Conservation (phyloP, 2,113 vertebrate genomes). For the Microtus montanus region DNA sequence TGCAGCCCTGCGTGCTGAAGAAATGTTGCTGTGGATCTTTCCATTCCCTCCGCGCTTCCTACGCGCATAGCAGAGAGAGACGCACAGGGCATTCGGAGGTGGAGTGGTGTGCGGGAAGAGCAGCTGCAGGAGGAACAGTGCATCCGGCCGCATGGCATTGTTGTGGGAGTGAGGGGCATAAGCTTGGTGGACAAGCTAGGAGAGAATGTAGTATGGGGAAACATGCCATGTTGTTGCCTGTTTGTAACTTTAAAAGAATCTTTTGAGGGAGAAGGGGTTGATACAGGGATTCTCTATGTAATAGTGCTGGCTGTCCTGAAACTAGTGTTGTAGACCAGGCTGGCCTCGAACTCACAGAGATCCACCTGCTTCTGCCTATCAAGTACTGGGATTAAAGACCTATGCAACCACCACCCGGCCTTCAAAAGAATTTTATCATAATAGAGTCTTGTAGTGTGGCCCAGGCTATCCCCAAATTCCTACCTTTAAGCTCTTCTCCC, state of each 20-base stretch:
- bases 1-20: background rate
- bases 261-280: no score
- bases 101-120: background rate
- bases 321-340: no score
- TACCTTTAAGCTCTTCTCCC: background rate
- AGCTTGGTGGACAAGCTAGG: background rate
- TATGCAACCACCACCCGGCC: no score
- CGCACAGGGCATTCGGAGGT: background rate
- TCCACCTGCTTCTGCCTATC: no score
- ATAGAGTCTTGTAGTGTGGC: background rate
- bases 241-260: background rate
- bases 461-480: background rate
- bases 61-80: background rate
- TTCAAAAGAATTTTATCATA: background rate
- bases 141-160: background rate
- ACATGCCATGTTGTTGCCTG: background rate
- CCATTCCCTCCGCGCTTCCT: background rate
- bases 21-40: background rate
- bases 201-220: background rate
- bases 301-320: no score
- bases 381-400: no score
- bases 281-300: no score
- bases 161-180: background rate
- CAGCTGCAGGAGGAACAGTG: background rate
- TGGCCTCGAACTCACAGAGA: no score